phyloP scores from a whole-genome alignment of 2,888 invertebrate species.

The Atrina japonica region DNA sequence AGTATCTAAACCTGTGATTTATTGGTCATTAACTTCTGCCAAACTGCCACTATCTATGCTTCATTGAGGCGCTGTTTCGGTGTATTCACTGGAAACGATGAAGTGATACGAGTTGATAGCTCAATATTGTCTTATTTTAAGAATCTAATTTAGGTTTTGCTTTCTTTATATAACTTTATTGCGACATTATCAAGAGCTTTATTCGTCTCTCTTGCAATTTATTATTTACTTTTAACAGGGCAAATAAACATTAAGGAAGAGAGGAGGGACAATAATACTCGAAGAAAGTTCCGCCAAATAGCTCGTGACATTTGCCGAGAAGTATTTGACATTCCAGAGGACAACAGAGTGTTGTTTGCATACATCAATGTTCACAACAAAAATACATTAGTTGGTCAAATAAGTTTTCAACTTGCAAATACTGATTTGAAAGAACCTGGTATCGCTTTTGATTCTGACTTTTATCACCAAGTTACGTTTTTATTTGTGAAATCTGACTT shows the following conservation, averaged over 20 bases:
- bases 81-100: too few species aligned
- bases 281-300: constrained; percentile 58
- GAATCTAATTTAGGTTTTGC: too few species aligned
- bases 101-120: too few species aligned
- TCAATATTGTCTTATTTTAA: too few species aligned
- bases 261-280: constrained; percentile 31
- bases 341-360: constrained; percentile 55
- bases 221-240: not conserved
- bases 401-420: constrained; percentile 53
- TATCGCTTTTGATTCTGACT: constrained; percentile 51
- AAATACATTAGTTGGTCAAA: constrained; percentile 47
- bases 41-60: too few species aligned
- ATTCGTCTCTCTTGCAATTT: too few species aligned
- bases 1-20: too few species aligned
- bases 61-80: too few species aligned
- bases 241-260: constrained; percentile 27
- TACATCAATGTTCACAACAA: constrained; percentile 45
- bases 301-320: constrained; percentile 63
- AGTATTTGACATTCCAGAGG: constrained; percentile 64
- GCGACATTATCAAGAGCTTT: too few species aligned
- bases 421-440: constrained; percentile 39
- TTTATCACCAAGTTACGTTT: constrained; percentile 59
- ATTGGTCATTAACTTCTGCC: too few species aligned
- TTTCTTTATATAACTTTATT: too few species aligned
- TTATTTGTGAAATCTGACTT: constrained; percentile 61